Evolutionary conservation across 2,888 invertebrate species (phyloP).

Genomic region (Drosophila nigritarsus): DNA sequence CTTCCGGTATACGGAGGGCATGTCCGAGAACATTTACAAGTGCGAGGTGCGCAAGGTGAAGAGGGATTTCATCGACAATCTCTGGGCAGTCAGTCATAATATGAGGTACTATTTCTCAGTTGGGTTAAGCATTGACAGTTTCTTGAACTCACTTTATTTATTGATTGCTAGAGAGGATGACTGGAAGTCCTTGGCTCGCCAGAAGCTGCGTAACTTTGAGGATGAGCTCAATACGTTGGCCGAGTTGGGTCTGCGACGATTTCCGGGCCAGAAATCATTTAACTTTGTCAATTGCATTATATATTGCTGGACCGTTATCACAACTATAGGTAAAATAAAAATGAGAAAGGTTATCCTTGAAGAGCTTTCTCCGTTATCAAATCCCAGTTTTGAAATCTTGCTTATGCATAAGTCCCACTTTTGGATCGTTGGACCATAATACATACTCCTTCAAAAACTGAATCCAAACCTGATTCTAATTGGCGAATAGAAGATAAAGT

Average conservation of each 20-base stretch:
- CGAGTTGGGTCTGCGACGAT: slow-evolving; percentile 93
- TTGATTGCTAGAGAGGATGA: slow-evolving; percentile 89
- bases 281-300: slow-evolving; percentile 94
- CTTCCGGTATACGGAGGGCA: slow-evolving; percentile 93
- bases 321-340: slow-evolving; percentile 92
- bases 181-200: slow-evolving; percentile 94
- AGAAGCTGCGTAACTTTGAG: slow-evolving; percentile 93
- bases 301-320: slow-evolving; percentile 94
- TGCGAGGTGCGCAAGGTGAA: slow-evolving; percentile 94
- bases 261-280: slow-evolving; percentile 94
- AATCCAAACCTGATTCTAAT: no score
- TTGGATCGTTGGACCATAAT: neutral
- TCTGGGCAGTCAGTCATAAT: slow-evolving; percentile 93
- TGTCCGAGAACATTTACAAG: slow-evolving; percentile 94
- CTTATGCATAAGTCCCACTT: neutral
- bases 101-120: slow-evolving; percentile 86
- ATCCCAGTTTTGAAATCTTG: neutral
- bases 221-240: slow-evolving; percentile 93
- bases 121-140: neutral
- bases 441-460: no score
- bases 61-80: slow-evolving; percentile 92
- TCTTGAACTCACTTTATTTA: slow-evolving; percentile 8
- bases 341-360: neutral
- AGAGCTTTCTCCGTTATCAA: no score
- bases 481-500: neutral